Evolutionary conservation across 2,797 vertebrate genomes (phyloP).

Genomic region (Gymnopithys bicolor): DNA sequence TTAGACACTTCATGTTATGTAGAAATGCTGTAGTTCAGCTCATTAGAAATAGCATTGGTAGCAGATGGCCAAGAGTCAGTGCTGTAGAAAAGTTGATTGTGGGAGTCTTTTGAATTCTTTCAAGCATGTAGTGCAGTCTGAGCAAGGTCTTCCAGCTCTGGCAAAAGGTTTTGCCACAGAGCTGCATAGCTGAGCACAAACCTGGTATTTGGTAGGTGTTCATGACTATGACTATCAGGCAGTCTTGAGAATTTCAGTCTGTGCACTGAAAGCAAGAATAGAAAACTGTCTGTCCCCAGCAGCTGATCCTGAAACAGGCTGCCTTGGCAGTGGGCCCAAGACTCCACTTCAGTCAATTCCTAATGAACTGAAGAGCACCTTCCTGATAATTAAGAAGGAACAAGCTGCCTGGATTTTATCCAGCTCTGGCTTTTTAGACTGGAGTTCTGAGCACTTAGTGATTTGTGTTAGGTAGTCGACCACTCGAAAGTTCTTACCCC

Average conservation of each 20-base stretch:
- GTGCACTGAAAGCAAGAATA: neutral
- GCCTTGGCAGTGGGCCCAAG: neutral
- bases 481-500: neutral
- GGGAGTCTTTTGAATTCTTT: neutral
- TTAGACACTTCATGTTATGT: constrained; percentile 7
- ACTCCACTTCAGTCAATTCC: neutral
- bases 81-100: neutral
- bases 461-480: neutral
- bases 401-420: neutral
- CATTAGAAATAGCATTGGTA: constrained; percentile 16
- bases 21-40: neutral
- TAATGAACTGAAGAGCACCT: constrained; percentile 6
- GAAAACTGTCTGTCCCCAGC: neutral
- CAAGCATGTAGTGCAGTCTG: neutral
- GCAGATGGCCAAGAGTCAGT: constrained; percentile 14
- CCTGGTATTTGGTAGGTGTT: neutral
- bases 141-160: neutral
- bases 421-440: neutral
- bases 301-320: neutral
- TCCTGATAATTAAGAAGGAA: neutral
- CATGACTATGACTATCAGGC: neutral
- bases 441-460: neutral
- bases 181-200: neutral
- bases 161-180: neutral
- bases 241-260: neutral